Evolutionary conservation across 2,113 vertebrate genomes (phyloP), one percentile per base, ranked within the genome.

Genomic region (Paradoxurus hermaphroditus): DNA sequence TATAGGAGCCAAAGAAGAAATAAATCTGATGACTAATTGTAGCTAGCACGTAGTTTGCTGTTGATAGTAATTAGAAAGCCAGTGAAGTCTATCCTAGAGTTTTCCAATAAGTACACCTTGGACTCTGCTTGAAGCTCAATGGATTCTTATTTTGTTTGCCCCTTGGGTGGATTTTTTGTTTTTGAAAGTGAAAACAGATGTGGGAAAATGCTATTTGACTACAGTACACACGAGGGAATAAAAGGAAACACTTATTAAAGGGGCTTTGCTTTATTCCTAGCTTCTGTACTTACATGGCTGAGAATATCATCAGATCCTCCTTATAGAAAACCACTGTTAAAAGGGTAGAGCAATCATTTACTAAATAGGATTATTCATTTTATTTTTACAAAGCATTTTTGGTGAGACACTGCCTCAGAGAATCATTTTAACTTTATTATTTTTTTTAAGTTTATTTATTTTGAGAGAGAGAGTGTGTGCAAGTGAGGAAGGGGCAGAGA

Each of bases 371-470:
- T 79, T 75, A 96, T 84, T 90, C 9, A 82, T 78, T 44, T 44
- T 56, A 75, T 92, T 92, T 92, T 94, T 94, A 92, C 51, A 75
- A 89, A 93, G 41, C 67, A n/a, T 5, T 65, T 83, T 84, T 41
- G 41, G 4, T 88, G 16, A 85, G 23, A 27, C 72, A 95, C 29
- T 86, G 59, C 8, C 34, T 63, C 31, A 95, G 70, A 59, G 25
- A 81, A 88, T 49, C 11, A 59, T 59, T 59, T 59, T 59, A 59
- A 59, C 56, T 23, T 5, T 56, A 56, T 56, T 53, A 56, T 25
- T 59, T 59, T 56, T 59, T 59, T 59, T 25, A 59, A 59, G 56
- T 59, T 59, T 23, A 23, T 59, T 59, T 59, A 59, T 59, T 59
- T 59, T 59, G 56, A 59, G 56, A 21, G 3, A 53, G 51, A 59